Conservation (phyloP, 35 echinoderm and acorn worm genomes). For the Apostichopus parvimensis region DNA sequence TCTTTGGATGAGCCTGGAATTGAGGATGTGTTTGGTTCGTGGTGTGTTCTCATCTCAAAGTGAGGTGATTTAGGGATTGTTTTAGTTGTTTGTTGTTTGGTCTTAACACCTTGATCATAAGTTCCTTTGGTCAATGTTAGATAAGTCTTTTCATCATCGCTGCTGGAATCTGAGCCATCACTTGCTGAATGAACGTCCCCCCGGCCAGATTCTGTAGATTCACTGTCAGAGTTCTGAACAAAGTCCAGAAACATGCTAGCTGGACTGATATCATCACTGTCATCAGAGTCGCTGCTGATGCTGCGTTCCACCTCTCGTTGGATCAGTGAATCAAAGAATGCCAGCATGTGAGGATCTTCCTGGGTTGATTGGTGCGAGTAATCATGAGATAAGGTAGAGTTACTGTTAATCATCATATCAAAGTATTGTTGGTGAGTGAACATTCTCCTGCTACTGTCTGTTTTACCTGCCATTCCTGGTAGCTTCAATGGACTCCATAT, state of each 20-base stretch:
- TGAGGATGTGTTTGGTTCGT: neutral
- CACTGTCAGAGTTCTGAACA: slow-evolving; percentile 49
- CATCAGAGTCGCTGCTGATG: slow-evolving; percentile 82
- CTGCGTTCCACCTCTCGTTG: slow-evolving; percentile 92
- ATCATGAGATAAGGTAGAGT: slow-evolving; percentile 85
- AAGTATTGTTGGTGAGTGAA: slow-evolving; percentile 94
- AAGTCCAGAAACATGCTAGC: slow-evolving; percentile 79
- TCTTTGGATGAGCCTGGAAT: slow-evolving; percentile 12
- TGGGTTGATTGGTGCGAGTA: slow-evolving; percentile 89
- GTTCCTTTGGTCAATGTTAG: slow-evolving; percentile 5
- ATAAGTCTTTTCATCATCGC: slow-evolving; percentile 38
- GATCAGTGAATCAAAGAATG: slow-evolving; percentile 97
- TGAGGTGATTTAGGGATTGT: slow-evolving; percentile 19
- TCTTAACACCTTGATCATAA: neutral
- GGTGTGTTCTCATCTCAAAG: slow-evolving; percentile 28
- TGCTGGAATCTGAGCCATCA: slow-evolving; percentile 44
- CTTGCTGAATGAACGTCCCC: slow-evolving; percentile 37
- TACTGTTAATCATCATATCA: slow-evolving; percentile 91
- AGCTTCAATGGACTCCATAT: slow-evolving; percentile 88
- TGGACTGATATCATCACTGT: slow-evolving; percentile 81
- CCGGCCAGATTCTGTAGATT: slow-evolving; percentile 53
- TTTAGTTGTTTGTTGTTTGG: slow-evolving; percentile 15
- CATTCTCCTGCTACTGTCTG: slow-evolving; percentile 73
- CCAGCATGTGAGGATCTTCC: slow-evolving; percentile 96
- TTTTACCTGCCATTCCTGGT: slow-evolving; percentile 64